phyloP scores from a whole-genome alignment of 1,140 invertebrate genomes.

The Temnothorax curvispinosus region DNA sequence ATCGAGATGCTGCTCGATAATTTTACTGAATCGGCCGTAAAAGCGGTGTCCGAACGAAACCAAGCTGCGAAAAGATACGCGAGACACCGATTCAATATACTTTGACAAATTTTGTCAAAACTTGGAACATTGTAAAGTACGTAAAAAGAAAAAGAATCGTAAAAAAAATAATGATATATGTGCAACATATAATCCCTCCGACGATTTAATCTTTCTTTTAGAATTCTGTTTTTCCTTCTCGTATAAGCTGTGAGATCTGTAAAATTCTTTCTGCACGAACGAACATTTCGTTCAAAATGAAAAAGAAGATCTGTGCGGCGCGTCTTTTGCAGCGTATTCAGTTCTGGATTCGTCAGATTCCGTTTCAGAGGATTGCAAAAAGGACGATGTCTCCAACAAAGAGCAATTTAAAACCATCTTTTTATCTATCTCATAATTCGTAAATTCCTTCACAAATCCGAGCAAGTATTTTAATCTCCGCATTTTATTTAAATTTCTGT shows the following conservation, averaged over 20 bases:
- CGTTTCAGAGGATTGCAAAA: slow-evolving; percentile 7
- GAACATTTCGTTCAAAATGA: background rate
- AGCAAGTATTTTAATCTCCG: background rate
- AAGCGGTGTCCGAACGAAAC: background rate
- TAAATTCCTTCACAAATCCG: slow-evolving; percentile 12
- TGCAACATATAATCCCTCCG: background rate
- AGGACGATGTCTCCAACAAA: background rate
- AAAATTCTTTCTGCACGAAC: background rate
- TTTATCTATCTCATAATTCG: background rate
- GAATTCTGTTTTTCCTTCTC: background rate
- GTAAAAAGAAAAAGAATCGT: background rate
- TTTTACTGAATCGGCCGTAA: background rate
- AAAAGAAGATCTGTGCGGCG: background rate
- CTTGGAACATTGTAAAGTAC: background rate
- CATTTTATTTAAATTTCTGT: slow-evolving; percentile 73
- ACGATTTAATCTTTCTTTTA: background rate
- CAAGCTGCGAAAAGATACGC: background rate
- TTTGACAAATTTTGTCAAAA: background rate
- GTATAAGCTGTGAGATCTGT: background rate
- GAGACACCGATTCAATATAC: background rate
- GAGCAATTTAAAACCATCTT: slow-evolving; percentile 2
- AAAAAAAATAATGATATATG: background rate
- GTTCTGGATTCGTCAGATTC: background rate
- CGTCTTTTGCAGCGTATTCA: background rate
- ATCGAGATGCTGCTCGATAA: background rate